Conservation (phyloP, 2,113 vertebrate genomes). For the Pterocles orientalis region DNA sequence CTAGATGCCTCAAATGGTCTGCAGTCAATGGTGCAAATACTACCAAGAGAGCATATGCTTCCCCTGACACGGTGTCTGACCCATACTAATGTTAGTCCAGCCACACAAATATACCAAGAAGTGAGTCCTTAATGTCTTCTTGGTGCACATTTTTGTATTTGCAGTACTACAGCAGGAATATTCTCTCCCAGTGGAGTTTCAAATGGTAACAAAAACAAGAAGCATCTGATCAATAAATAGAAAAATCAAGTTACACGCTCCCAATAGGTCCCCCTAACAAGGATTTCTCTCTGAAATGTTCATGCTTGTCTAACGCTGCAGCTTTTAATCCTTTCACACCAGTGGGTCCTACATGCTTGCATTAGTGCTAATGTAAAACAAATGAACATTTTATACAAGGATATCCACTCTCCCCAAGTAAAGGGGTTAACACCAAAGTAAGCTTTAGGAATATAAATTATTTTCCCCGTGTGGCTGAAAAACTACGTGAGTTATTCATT, state of each 20-base stretch:
- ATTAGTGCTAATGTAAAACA: slow-evolving; percentile 66
- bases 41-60: background rate
- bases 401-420: slow-evolving; percentile 52
- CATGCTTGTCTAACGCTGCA: slow-evolving; percentile 43
- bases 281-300: slow-evolving; percentile 65
- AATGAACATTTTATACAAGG: slow-evolving; percentile 58
- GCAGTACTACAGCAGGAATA: background rate
- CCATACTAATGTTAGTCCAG: background rate
- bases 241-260: slow-evolving; percentile 72
- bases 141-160: background rate
- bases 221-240: slow-evolving; percentile 69
- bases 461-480: slow-evolving; percentile 65
- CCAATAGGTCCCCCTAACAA: slow-evolving; percentile 48
- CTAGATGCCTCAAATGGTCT: background rate
- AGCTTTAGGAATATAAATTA: slow-evolving; percentile 72
- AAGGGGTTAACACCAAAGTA: slow-evolving; percentile 72
- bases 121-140: background rate
- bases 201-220: slow-evolving; percentile 51
- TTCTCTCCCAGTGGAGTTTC: slow-evolving; percentile 14
- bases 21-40: background rate
- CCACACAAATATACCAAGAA: background rate
- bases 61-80: background rate
- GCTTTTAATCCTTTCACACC: slow-evolving; percentile 74
- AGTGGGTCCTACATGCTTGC: slow-evolving; percentile 57
- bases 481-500: slow-evolving; percentile 74